Conservation (phyloP, 2,113 vertebrate species). For the Anser cygnoides region DNA sequence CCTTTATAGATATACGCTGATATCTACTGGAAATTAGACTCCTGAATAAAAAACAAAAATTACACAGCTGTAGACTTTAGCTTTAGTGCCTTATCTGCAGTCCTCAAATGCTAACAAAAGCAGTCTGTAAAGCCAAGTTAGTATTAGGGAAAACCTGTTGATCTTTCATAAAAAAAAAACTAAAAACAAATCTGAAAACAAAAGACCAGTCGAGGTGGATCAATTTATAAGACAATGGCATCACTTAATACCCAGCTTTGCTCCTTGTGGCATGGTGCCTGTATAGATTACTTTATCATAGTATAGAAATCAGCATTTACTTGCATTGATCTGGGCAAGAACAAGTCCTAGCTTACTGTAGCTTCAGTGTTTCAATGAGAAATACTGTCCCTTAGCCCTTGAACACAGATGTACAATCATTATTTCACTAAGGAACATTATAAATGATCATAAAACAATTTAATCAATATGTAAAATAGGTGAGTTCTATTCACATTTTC, state of each 20-base stretch:
- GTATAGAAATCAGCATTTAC: not conserved
- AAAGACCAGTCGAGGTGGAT: not conserved
- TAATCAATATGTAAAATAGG: not conserved
- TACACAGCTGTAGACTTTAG: not conserved
- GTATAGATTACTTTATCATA: not conserved
- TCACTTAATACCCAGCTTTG: not conserved
- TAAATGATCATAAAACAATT: not conserved
- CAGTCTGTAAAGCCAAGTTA: not conserved
- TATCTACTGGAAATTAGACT: not conserved
- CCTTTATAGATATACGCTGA: not conserved
- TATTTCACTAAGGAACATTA: not conserved
- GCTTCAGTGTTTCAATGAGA: not conserved
- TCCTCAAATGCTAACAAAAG: not conserved
- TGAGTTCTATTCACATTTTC: not conserved
- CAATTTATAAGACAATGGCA: not conserved
- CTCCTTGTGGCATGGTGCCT: not conserved
- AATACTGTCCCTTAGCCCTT: not conserved
- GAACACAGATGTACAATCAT: accelerated
- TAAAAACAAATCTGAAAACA: not conserved
- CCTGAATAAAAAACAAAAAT: not conserved
- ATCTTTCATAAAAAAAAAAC: not conserved
- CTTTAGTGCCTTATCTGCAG: not conserved
- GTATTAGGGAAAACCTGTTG: not conserved
- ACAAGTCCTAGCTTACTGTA: not conserved
- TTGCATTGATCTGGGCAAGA: not conserved